Evolutionary conservation across 92 coral and sea anemone genomes (phyloP), one percentile per base, ranked within the genome.

Genomic region (Zoanthus gigantus): DNA sequence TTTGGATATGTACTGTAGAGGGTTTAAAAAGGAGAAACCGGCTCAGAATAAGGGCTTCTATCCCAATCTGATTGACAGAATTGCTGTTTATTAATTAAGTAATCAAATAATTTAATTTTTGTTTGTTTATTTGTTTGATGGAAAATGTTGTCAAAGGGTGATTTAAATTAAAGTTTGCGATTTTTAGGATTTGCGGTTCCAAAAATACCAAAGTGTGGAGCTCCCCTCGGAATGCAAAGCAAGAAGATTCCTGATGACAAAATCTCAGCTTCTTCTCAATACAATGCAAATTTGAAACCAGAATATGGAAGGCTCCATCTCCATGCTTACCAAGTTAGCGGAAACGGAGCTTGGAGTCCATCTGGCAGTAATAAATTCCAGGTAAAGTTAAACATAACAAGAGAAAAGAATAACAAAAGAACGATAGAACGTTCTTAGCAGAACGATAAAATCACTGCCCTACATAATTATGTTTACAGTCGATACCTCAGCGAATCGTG

Each of bases 171-270:
- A 17, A n/a, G 17, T n/a, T 17, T 63, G 69, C 16, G n/a, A 16
- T 63, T 0, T 69, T 69, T 34, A 69, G 74, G 74, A 10, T 69
- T 69, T 31, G 17, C 45, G 2, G 46, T 34, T 14, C 74, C 74
- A 31, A 30, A 5, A 69, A 34, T 34, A 69, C 74, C 74, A 69
- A 69, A 69, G 9, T 69, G 74, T 44, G 74, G 46, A 69, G 46
- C 42, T 9, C 45, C 74, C 74, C 74, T 69, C 30, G 74, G 74
- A 29, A 2, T 69, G 74, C 74, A 69, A 32, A 31, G 45, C 74
- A 69, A 69, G 17, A 34, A 69, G 44, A 30, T 69, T 30, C 44
- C 74, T 30, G 74, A 34, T 69, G 46, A 34, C 17, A 10, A 69
- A 69, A 3, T 69, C 11, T 8, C 74, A 69, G 74, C 74, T 5